A percentile compares a stretch with the other conserved stretches of the same genome.
Conservation (phyloP, 2,797 vertebrate genomes). For the Euthynnus affinis region DNA sequence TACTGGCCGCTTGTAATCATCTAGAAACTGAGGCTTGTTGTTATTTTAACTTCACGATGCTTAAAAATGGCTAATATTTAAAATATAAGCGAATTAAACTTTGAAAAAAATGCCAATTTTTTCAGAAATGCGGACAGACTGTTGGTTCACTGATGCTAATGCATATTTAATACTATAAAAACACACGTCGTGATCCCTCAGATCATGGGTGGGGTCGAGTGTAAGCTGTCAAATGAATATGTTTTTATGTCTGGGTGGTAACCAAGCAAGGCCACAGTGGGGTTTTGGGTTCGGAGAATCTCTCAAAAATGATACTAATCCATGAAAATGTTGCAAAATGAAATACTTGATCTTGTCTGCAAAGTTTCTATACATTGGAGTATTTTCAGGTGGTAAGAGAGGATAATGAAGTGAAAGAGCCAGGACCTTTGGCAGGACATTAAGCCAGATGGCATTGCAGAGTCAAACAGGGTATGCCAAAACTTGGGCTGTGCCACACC, state of each 20-base stretch:
- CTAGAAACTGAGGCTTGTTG: not conserved
- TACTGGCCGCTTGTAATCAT: not conserved
- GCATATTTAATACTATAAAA: constrained; percentile 61
- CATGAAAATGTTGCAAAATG: not conserved
- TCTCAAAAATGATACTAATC: not conserved
- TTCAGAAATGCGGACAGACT: not conserved
- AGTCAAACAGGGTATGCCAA: constrained; percentile 42
- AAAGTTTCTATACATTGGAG: not conserved
- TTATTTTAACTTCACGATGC: not conserved
- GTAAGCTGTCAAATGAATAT: constrained; percentile 34
- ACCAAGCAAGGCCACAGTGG: not conserved
- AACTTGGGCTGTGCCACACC: constrained; percentile 8
- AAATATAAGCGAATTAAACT: not conserved
- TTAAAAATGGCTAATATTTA: not conserved
- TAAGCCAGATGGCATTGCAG: constrained; percentile 59
- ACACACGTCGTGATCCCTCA: constrained; percentile 46
- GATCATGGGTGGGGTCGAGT: constrained; percentile 55
- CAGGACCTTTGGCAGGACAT: constrained; percentile 49
- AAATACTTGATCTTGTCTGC: not conserved
- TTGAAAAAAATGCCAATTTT: not conserved
- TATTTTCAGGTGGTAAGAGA: not conserved
- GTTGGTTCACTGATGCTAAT: constrained; percentile 18
- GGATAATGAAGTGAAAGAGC: constrained; percentile 22
- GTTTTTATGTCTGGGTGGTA: constrained; percentile 35
- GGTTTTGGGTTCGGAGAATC: constrained; percentile 7